These are phyloP conservation scores for Apodemia hepburni DNA, from an alignment of 2,888 invertebrate species.

Conservation along the genomic window DNA sequence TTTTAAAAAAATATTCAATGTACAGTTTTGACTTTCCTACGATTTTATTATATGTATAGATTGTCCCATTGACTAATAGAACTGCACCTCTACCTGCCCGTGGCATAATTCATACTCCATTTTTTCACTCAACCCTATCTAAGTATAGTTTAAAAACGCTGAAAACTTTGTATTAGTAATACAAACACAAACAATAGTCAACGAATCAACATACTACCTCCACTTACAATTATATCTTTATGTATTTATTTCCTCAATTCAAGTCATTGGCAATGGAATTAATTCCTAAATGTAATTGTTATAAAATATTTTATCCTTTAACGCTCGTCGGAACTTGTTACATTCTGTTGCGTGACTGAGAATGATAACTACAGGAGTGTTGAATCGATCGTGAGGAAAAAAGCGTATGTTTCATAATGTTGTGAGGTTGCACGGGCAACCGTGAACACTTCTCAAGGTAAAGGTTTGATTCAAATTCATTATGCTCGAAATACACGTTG, in stretches of 20 bases:
- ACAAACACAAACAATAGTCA: slow-evolving; percentile 15
- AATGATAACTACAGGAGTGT: slow-evolving; percentile 33
- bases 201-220: slow-evolving; percentile 34
- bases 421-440: slow-evolving; percentile 38
- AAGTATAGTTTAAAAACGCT: background rate
- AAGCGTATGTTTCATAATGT: slow-evolving; percentile 46
- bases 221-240: slow-evolving; percentile 32
- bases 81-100: no score
- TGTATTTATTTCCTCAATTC: slow-evolving; percentile 33
- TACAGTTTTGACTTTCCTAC: no score
- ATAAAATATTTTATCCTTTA: slow-evolving; percentile 23
- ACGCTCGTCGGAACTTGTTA: slow-evolving; percentile 28
- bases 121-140: no score
- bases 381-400: slow-evolving; percentile 62
- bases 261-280: slow-evolving; percentile 10
- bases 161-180: slow-evolving; percentile 7
- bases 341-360: slow-evolving; percentile 35
- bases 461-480: slow-evolving; percentile 34
- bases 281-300: slow-evolving; percentile 1
- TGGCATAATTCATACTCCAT: no score
- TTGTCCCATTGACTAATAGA: no score
- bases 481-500: background rate
- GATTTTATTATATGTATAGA: no score
- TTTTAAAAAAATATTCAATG: no score
- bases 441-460: slow-evolving; percentile 42